Conservation (phyloP, 2,888 invertebrate genomes). For the Hesperia comma region DNA sequence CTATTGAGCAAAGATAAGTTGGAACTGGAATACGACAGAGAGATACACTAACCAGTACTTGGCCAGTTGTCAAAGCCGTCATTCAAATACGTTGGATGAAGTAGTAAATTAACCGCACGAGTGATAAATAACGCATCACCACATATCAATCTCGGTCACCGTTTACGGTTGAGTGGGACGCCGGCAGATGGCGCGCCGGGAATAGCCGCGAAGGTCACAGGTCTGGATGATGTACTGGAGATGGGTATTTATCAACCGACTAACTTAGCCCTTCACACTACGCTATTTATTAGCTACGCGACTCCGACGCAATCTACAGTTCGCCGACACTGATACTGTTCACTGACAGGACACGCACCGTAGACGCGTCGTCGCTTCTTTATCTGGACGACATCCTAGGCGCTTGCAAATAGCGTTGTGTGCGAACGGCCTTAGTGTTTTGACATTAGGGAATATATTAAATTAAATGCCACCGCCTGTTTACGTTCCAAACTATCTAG, state of each 20-base stretch:
- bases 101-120: slow-evolving; percentile 12
- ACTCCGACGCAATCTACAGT: too few species aligned
- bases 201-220: slow-evolving; percentile 35
- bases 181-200: slow-evolving; percentile 33
- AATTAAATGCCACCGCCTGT: not conserved
- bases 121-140: slow-evolving; percentile 31
- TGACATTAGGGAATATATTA: not conserved
- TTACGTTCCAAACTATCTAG: too few species aligned
- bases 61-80: not conserved
- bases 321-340: too few species aligned
- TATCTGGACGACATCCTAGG: too few species aligned
- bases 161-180: slow-evolving; percentile 38
- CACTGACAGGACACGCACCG: too few species aligned
- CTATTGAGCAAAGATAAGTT: not conserved
- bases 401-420: too few species aligned
- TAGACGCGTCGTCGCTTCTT: too few species aligned
- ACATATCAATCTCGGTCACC: slow-evolving; percentile 36
- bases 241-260: slow-evolving; percentile 5
- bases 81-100: slow-evolving; percentile 6
- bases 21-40: not conserved
- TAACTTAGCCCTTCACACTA: too few species aligned
- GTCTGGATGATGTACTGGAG: slow-evolving; percentile 19
- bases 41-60: not conserved
- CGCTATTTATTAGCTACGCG: too few species aligned
- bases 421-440: too few species aligned